Conservation (phyloP, 1,140 invertebrate species). For the Drosophila nasuta region DNA sequence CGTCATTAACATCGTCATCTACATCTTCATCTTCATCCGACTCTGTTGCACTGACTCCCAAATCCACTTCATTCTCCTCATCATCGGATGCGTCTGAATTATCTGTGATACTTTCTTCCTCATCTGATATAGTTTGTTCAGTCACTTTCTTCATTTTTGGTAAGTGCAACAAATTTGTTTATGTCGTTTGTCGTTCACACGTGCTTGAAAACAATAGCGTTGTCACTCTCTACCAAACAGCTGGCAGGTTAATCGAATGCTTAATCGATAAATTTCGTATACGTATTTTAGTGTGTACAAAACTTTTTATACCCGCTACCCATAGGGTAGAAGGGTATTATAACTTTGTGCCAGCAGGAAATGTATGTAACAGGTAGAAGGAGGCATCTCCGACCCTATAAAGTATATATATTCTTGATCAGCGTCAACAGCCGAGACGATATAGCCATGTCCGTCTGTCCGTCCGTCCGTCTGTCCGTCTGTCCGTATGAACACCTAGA, state of each 20-base stretch:
- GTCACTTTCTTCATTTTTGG: slow-evolving; percentile 59
- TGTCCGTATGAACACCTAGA: no score
- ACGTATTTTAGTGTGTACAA: background rate
- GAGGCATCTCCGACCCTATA: no score
- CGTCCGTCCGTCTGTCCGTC: no score
- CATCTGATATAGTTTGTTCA: slow-evolving; percentile 31
- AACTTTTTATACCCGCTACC: no score
- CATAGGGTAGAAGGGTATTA: no score
- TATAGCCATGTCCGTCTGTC: no score
- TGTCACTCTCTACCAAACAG: background rate
- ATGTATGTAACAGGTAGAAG: no score
- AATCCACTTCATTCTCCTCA: slow-evolving; percentile 47
- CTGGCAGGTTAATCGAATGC: background rate
- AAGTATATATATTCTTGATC: no score
- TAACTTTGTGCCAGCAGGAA: no score
- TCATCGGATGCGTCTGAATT: slow-evolving; percentile 38
- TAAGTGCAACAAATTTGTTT: slow-evolving; percentile 30
- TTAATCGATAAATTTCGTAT: slow-evolving; percentile 22
- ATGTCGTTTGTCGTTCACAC: slow-evolving; percentile 23
- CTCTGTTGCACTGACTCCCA: slow-evolving; percentile 68
- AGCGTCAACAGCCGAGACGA: no score
- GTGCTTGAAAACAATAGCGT: slow-evolving; percentile 25
- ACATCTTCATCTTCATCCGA: slow-evolving; percentile 62
- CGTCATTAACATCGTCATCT: slow-evolving; percentile 11
- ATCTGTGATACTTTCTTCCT: slow-evolving; percentile 34